These are phyloP conservation scores for Mnemiopsis leidyi DNA, from an alignment of 37 sponge, comb jelly and placozoan genomes.

Conservation along the genomic window DNA sequence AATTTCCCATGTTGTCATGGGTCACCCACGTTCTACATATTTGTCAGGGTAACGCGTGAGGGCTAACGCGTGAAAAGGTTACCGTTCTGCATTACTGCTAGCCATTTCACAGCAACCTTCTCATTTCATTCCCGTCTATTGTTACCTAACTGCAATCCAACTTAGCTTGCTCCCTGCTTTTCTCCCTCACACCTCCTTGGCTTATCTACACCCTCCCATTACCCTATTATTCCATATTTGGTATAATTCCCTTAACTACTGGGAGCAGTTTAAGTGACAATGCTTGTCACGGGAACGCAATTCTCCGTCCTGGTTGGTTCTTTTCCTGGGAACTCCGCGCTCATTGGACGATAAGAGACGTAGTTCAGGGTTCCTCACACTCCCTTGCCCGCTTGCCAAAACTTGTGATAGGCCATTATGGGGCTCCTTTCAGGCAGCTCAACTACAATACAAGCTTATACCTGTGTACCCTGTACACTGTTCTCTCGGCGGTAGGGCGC, in stretches of 20 bases:
- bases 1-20: not conserved
- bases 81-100: too few species aligned
- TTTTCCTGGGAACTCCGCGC: not conserved
- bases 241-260: not conserved
- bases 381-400: not conserved
- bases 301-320: not conserved
- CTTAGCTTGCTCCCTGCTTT: too few species aligned
- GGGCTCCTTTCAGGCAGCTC: too few species aligned
- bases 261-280: not conserved
- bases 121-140: too few species aligned
- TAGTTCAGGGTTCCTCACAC: not conserved
- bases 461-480: too few species aligned
- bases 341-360: not conserved
- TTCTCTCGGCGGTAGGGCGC: too few species aligned
- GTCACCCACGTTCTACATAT: slow-evolving; percentile 2
- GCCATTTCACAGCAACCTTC: too few species aligned
- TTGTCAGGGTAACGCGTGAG: not conserved
- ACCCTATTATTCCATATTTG: slow-evolving; percentile 1
- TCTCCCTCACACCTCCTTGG: not conserved
- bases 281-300: not conserved
- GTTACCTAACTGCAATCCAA: too few species aligned
- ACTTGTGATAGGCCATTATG: not conserved
- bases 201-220: slow-evolving; percentile 20
- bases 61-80: not conserved
- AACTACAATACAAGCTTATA: too few species aligned